Conservation (phyloP, 2,888 invertebrate genomes). For the Parthenolecanium corni region DNA sequence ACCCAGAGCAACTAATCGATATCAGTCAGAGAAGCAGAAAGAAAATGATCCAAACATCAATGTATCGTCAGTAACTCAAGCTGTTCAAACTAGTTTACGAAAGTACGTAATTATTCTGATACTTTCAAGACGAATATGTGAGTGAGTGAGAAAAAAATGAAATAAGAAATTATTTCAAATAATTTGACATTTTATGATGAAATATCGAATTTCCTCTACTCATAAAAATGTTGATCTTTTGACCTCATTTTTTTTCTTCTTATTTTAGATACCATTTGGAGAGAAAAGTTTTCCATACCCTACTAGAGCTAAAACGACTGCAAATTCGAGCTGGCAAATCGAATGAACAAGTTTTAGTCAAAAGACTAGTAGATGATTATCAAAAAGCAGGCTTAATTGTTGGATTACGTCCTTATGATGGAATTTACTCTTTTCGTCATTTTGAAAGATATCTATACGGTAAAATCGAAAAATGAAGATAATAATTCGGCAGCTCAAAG, state of each 20-base stretch:
- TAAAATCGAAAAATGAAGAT: constrained; percentile 34
- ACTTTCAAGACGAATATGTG: neutral
- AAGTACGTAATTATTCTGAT: constrained; percentile 44
- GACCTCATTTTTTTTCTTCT: too few species aligned
- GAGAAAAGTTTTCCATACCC: constrained; percentile 81
- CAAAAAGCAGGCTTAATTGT: constrained; percentile 59
- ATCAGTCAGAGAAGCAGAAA: constrained; percentile 9
- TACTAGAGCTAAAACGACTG: constrained; percentile 78
- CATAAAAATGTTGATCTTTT: too few species aligned
- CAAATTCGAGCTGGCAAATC: constrained; percentile 83
- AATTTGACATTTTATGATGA: neutral
- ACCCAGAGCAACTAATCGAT: constrained; percentile 32
- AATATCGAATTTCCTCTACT: too few species aligned
- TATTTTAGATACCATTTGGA: constrained; percentile 69
- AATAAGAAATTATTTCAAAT: too few species aligned
- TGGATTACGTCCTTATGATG: constrained; percentile 45
- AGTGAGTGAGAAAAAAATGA: neutral
- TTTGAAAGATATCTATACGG: constrained; percentile 82
- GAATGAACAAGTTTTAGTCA: constrained; percentile 76
- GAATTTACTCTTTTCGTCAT: constrained; percentile 42
- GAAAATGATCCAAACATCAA: constrained; percentile 53
- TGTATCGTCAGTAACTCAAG: constrained; percentile 73
- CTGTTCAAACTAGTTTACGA: constrained; percentile 73
- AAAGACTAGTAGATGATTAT: constrained; percentile 73
- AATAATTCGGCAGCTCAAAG: too few species aligned